Percentiles rank a stretch among this genome's conserved stretches.
Evolutionary conservation across 2,113 vertebrate species (phyloP).

Genomic region (Coptodon bakossiorum): DNA sequence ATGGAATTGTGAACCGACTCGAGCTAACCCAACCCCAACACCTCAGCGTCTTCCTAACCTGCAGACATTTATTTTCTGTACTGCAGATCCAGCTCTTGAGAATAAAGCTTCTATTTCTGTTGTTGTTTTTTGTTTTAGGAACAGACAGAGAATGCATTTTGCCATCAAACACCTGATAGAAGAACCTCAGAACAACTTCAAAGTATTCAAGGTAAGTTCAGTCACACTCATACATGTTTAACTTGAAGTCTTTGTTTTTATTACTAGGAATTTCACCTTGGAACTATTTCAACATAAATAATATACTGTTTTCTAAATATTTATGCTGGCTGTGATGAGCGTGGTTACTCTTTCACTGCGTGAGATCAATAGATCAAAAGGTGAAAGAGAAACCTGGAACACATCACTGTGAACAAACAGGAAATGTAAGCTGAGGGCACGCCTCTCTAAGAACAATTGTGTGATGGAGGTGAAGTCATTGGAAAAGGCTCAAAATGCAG

Average conservation of each 20-base stretch:
- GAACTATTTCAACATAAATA: neutral
- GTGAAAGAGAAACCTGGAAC: neutral
- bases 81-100: neutral
- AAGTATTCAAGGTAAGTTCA: conserved; percentile 91
- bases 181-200: conserved; percentile 97
- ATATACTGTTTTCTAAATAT: neutral
- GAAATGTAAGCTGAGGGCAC: neutral
- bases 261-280: neutral
- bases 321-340: neutral
- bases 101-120: neutral
- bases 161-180: conserved; percentile 92
- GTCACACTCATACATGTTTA: neutral
- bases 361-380: neutral
- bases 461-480: neutral
- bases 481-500: neutral
- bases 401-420: neutral
- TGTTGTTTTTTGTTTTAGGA: conserved; percentile 65
- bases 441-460: neutral
- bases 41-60: neutral
- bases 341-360: neutral
- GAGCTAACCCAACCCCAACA: neutral
- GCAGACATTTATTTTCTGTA: neutral
- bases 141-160: conserved; percentile 94
- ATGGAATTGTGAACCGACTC: neutral
- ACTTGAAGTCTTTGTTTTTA: neutral